These are phyloP conservation scores for Drosophila pectinifera DNA, from an alignment of 1,140 invertebrate species.

Conservation along the genomic window DNA sequence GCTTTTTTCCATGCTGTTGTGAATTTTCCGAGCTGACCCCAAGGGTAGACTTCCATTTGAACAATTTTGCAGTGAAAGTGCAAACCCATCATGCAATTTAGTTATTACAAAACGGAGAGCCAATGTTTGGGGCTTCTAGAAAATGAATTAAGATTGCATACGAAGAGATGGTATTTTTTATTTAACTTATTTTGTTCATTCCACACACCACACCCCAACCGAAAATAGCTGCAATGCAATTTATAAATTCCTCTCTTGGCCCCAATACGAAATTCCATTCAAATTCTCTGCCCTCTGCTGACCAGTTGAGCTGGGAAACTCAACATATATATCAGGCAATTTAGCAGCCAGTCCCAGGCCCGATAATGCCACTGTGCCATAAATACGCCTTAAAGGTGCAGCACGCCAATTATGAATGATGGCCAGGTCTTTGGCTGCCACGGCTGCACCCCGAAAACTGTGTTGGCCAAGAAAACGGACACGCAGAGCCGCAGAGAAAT, in stretches of 20 bases:
- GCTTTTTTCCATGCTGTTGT: background rate
- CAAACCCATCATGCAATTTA: slow-evolving; percentile 12
- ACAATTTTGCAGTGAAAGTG: slow-evolving; percentile 9
- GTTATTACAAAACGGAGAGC: slow-evolving; percentile 8
- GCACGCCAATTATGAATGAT: slow-evolving; percentile 78
- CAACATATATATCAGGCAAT: slow-evolving; percentile 46
- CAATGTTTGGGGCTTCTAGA: slow-evolving; percentile 1
- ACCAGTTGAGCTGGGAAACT: slow-evolving; percentile 26
- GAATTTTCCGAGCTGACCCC: background rate
- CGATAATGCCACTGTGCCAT: slow-evolving; percentile 54
- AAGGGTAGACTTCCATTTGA: slow-evolving; percentile 2
- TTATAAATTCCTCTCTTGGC: slow-evolving; percentile 27
- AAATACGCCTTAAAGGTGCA: slow-evolving; percentile 71
- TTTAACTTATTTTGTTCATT: slow-evolving; percentile 1
- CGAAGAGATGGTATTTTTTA: slow-evolving; percentile 6
- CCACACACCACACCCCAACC: background rate
- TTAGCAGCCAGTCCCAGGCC: slow-evolving; percentile 23
- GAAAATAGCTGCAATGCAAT: slow-evolving; percentile 5
- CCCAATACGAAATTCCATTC: slow-evolving; percentile 37
- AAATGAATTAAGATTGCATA: slow-evolving; percentile 14
- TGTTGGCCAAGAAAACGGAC: slow-evolving; percentile 63
- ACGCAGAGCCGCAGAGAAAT: slow-evolving; percentile 74
- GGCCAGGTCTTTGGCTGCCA: slow-evolving; percentile 40
- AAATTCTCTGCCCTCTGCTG: slow-evolving; percentile 10
- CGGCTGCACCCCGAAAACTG: slow-evolving; percentile 50